Evolutionary conservation across 2,113 vertebrate genomes (phyloP).

Genomic region (Centropus bengalensis): DNA sequence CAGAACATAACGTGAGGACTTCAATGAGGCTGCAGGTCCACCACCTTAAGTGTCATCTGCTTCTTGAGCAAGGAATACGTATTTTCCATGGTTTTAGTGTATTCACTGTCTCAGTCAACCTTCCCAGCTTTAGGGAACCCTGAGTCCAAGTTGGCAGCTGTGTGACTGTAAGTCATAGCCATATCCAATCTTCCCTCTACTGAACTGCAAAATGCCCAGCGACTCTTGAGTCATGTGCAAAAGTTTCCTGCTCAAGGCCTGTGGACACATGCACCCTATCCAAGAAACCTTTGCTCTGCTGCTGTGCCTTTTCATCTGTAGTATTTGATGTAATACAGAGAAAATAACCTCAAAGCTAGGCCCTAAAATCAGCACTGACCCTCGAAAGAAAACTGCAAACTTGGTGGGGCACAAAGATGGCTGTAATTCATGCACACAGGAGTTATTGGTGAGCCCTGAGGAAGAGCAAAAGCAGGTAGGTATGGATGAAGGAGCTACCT

Average conservation of each 20-base stretch:
- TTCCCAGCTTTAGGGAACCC: neutral
- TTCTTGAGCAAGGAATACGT: neutral
- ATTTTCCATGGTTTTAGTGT: neutral
- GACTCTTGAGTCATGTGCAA: neutral
- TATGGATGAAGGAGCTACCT: neutral
- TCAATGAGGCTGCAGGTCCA: neutral
- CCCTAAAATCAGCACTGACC: neutral
- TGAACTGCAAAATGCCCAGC: neutral
- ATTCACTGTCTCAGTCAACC: neutral
- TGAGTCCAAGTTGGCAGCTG: neutral
- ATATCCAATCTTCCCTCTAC: neutral
- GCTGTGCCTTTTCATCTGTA: neutral
- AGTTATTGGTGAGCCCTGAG: neutral
- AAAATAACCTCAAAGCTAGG: neutral
- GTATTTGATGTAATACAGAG: neutral
- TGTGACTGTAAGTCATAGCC: neutral
- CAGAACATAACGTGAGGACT: neutral
- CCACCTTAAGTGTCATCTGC: neutral
- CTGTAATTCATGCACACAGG: accelerated
- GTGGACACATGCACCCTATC: neutral
- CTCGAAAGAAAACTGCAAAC: neutral
- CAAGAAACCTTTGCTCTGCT: neutral
- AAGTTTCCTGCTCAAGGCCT: neutral
- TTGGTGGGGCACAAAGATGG: neutral
- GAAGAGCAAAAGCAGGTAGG: neutral